Percentiles rank a stretch among this genome's conserved stretches.
phyloP scores from a whole-genome alignment of 2,888 invertebrate genomes.

The Schizaphis graminum region DNA sequence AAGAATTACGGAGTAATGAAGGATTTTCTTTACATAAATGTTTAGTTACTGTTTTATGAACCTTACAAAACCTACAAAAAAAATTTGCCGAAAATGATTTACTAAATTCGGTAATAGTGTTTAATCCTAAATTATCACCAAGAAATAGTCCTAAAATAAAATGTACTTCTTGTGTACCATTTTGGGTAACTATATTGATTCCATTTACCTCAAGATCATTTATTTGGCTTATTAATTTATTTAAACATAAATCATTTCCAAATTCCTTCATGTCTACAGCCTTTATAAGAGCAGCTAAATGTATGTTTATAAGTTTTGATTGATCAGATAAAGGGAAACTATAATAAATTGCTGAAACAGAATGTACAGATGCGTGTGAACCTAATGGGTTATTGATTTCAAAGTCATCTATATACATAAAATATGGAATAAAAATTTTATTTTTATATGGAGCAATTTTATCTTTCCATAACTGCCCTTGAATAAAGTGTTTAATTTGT shows the following conservation, averaged over 20 bases:
- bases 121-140: constrained; percentile 10
- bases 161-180: neutral
- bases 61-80: neutral
- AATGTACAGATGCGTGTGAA: neutral
- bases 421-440: neutral
- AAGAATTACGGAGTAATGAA: neutral
- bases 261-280: too few species aligned
- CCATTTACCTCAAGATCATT: neutral
- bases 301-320: too few species aligned
- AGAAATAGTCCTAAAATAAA: constrained; percentile 8
- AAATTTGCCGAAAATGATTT: neutral
- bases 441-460: neutral
- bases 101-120: neutral
- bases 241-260: too few species aligned
- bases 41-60: neutral
- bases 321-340: neutral
- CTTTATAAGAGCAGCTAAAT: too few species aligned
- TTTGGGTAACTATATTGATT: neutral
- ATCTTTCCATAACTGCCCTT: neutral
- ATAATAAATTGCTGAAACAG: neutral
- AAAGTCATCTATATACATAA: constrained; percentile 12
- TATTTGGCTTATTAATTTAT: too few species aligned
- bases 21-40: neutral
- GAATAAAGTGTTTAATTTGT: neutral
- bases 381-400: constrained; percentile 5